A percentile compares a stretch with the other conserved stretches of the same genome.
phyloP scores from a whole-genome alignment of 2,888 invertebrate species.

The Heliconius ismenius region DNA sequence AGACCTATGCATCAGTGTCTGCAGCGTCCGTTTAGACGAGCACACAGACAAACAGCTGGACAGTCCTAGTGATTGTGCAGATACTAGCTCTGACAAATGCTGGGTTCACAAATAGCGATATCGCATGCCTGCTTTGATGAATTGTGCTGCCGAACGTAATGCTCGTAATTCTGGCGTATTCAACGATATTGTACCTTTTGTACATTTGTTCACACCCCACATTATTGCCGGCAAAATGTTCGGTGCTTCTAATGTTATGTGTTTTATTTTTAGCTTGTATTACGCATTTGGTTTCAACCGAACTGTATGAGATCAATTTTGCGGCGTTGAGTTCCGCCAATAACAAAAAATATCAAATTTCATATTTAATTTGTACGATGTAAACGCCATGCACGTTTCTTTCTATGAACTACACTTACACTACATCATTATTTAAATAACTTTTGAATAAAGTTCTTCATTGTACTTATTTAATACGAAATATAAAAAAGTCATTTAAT shows the following conservation, averaged over 20 bases:
- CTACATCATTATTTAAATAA: no score
- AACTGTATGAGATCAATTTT: background rate
- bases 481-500: no score
- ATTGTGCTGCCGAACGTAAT: slow-evolving; percentile 60
- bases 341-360: no score
- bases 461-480: no score
- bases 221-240: background rate
- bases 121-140: slow-evolving; percentile 64
- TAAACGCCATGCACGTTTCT: no score
- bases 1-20: slow-evolving; percentile 51
- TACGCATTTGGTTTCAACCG: background rate
- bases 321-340: no score
- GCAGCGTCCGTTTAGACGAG: slow-evolving; percentile 53
- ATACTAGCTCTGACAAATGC: slow-evolving; percentile 71
- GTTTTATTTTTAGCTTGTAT: background rate
- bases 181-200: slow-evolving; percentile 28
- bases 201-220: slow-evolving; percentile 21
- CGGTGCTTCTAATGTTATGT: background rate
- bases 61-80: slow-evolving; percentile 64
- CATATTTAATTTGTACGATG: no score
- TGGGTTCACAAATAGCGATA: slow-evolving; percentile 61
- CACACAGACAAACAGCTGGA: slow-evolving; percentile 54
- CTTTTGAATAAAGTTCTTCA: no score
- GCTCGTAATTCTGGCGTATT: slow-evolving; percentile 49
- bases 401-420: no score